Base-by-base conservation (phyloP, 2,888 invertebrate genomes). In the Axea sp. region DNA sequence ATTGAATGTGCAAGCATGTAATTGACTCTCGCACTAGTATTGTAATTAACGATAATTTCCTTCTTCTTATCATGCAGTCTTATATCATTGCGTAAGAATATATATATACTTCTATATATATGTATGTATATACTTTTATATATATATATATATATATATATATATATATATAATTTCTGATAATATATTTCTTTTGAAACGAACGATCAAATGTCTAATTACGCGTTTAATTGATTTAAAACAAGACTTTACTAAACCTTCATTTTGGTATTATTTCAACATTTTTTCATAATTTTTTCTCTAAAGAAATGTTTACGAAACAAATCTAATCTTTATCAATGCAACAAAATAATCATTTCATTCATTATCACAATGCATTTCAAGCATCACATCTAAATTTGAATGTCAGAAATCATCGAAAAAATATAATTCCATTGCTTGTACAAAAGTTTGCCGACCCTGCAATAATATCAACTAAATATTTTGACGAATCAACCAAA, bases 201-300 rank as follows among this genome's bases (percentile, higher is more conserved):
- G 41, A 14, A 28, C 41, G 62, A 51, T 51, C 41, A 62, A 62
- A 62, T 51, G 62, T 51, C 49, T 62, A 41, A 62, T 62, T 39
- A 41, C 49, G 41, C 62, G 31, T 62, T 62, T 62, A 41, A 47
- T 51, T 51, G 41, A 11, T 41, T 39, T 22, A 59, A 33, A 33
- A 7, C 19, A 28, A 22, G 22, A 19, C 9, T 22, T 22, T 47
- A 39, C 47, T 49, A 39, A 49, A 49, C 35, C 47, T n/a, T n/a
- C n/a, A n/a, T 28, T 47, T 37, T 39, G 22, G 17, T 19, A n/a
- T 45, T 7, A 3, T 4, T 15, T 11, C 9, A 26, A 15, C 43
- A 45, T 24, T 43, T 57, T 45, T 35, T 11, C 35, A 39, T 8
- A 1, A 39, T 60, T 47, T 49, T 60, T 39, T 39, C 28, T 19